Evolutionary conservation across 2,888 invertebrate genomes (phyloP), one percentile per base, ranked within the genome.

Genomic region (Petrophora chlorosata): DNA sequence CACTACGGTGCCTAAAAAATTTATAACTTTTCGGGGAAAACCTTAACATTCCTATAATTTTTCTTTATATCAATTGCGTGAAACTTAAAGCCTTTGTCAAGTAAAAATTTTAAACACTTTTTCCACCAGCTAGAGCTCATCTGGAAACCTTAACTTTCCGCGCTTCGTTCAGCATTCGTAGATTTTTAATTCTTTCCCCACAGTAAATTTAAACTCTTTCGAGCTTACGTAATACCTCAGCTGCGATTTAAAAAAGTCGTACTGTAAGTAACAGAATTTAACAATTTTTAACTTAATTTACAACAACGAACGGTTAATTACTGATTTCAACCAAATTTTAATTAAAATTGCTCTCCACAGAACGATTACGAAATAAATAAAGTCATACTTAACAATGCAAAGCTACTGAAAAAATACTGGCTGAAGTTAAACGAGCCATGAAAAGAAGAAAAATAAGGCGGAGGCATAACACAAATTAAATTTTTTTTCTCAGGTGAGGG

Each of bases 151-250:
- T 64, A 64, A 75, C 69, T 65, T 65, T 65, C 66, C 61, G 67
- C 65, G 74, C 74, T 78, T 73, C 69, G 76, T 80, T 71, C 69
- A 64, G 56, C 62, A 61, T 58, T 53, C 60, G 67, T 63, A 65
- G 71, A 64, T 75, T 82, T 85, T 84, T 82, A 79, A 83, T 84
- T 84, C 80, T 63, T 76, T 73, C 74, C 63, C 66, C 56, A 58
- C 68, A 73, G 75, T 65, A 67, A 79, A 79, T 78, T 79, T 72
- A 75, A 73, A 70, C 25, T 40, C 38, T 26, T 68, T 68, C 56
- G 65, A 67, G 76, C 76, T 76, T 77, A 72, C 67, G 65, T 70
- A 78, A 74, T 67, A 67, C 60, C 56, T 66, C 63, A 59, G 63
- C 70, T 69, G 66, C 70, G 65, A 68, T 71, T 73, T 68, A 52